Evolutionary conservation across 2,888 invertebrate genomes (phyloP).

Genomic region (Monopis laevigella): DNA sequence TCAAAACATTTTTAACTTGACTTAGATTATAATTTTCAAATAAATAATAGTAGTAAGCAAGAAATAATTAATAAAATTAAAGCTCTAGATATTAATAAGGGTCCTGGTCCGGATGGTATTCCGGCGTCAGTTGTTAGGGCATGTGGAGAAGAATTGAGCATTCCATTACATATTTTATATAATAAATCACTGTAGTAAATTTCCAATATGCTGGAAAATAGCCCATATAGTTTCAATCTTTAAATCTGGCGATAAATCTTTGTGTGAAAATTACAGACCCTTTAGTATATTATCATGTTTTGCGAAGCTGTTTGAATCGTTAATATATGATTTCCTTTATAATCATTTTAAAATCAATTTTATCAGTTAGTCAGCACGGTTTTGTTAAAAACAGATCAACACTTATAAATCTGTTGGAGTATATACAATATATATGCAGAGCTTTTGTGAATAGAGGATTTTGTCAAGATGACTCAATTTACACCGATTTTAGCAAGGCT

Average conservation of each 20-base stretch:
- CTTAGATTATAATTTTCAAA: too few relatives aligned
- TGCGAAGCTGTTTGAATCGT: conserved; percentile 14
- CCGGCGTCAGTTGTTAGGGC: too few relatives aligned
- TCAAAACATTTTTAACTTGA: too few relatives aligned
- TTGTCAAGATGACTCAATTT: conserved; percentile 16
- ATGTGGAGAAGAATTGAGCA: too few relatives aligned
- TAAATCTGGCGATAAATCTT: conserved; percentile 11
- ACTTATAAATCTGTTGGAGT: conserved; percentile 15
- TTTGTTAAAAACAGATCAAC: conserved; percentile 18
- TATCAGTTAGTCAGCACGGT: conserved; percentile 15
- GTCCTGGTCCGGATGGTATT: too few relatives aligned
- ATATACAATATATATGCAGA: conserved; percentile 10
- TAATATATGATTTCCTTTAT: conserved; percentile 12
- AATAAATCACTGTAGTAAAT: too few relatives aligned
- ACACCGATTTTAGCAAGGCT: conserved; percentile 20
- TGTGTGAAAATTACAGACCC: conserved; percentile 13
- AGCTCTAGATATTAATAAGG: too few relatives aligned
- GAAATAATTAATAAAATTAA: too few relatives aligned
- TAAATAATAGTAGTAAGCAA: too few relatives aligned
- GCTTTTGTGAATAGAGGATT: conserved; percentile 11
- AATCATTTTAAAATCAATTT: conserved; percentile 13
- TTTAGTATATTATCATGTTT: conserved; percentile 13
- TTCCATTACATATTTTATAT: too few relatives aligned
- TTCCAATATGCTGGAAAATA: conserved; percentile 12
- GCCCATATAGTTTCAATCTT: conserved; percentile 12